Conservation (phyloP, 2,797 vertebrate species). For the Helarctos malayanus region DNA sequence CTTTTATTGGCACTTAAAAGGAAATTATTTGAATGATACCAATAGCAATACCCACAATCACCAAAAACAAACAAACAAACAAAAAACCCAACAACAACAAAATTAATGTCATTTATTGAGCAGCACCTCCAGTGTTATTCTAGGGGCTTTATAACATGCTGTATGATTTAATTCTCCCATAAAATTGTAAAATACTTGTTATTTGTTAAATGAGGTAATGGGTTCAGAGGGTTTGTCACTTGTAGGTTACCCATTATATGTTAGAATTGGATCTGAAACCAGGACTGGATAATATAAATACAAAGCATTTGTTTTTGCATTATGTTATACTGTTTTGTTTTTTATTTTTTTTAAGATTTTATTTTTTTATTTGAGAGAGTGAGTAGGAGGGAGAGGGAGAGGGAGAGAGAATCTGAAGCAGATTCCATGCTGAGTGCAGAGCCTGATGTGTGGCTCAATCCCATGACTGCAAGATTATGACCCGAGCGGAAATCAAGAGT, state of each 20-base stretch:
- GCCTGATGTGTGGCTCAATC: background rate
- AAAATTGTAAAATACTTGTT: background rate
- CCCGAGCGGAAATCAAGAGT: background rate
- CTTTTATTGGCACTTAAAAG: background rate
- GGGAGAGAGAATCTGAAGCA: background rate
- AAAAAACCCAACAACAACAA: background rate
- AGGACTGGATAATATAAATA: background rate
- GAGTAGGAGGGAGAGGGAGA: background rate
- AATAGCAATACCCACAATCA: background rate
- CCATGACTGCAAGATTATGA: background rate
- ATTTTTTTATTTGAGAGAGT: background rate
- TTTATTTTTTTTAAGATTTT: background rate
- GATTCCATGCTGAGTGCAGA: background rate
- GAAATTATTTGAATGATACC: conserved; percentile 9
- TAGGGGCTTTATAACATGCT: background rate
- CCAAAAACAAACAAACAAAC: background rate
- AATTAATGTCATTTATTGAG: conserved; percentile 39
- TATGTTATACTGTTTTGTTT: background rate
- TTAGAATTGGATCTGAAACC: background rate
- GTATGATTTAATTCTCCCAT: conserved; percentile 4
- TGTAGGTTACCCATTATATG: background rate
- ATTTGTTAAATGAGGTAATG: background rate
- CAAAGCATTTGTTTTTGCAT: background rate
- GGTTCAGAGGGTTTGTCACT: background rate
- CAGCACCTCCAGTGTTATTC: background rate